A percentile compares a stretch with the other conserved stretches of the same genome.
Conservation (phyloP, 2,113 vertebrate species). For the Hystrix cristata region DNA sequence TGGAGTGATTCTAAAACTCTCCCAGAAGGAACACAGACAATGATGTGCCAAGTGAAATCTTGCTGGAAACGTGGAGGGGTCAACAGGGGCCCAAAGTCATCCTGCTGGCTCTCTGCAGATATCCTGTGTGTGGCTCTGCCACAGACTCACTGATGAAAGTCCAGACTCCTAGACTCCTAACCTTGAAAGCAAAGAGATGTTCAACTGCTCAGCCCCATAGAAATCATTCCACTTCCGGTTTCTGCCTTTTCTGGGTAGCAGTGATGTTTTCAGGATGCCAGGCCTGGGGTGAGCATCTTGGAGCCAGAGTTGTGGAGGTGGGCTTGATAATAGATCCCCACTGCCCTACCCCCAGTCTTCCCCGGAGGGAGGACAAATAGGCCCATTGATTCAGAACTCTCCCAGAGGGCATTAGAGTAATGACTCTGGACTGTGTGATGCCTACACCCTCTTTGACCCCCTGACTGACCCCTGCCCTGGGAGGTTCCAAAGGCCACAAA, state of each 20-base stretch:
- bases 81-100: slow-evolving; percentile 31
- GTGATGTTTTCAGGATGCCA: slow-evolving; percentile 57
- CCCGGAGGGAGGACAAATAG: slow-evolving; percentile 82
- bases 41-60: neutral
- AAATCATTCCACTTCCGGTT: slow-evolving; percentile 67
- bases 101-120: neutral
- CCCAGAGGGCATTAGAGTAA: slow-evolving; percentile 83
- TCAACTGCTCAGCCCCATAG: neutral
- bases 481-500: slow-evolving; percentile 83
- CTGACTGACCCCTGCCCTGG: slow-evolving; percentile 84
- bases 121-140: neutral
- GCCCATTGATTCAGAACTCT: slow-evolving; percentile 82
- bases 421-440: slow-evolving; percentile 84
- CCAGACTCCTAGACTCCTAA: slow-evolving; percentile 46
- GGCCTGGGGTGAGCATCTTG: slow-evolving; percentile 53
- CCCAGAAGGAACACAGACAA: slow-evolving; percentile 28
- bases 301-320: slow-evolving; percentile 68
- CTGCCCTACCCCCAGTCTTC: slow-evolving; percentile 77
- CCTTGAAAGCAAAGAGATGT: slow-evolving; percentile 42
- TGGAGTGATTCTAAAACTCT: slow-evolving; percentile 57
- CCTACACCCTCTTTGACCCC: slow-evolving; percentile 81
- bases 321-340: slow-evolving; percentile 77
- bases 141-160: slow-evolving; percentile 59
- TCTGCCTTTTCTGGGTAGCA: slow-evolving; percentile 58
- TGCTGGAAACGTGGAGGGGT: slow-evolving; percentile 1